phyloP scores from a whole-genome alignment of 2,888 invertebrate genomes.

The Lasioglossum pauxillum region DNA sequence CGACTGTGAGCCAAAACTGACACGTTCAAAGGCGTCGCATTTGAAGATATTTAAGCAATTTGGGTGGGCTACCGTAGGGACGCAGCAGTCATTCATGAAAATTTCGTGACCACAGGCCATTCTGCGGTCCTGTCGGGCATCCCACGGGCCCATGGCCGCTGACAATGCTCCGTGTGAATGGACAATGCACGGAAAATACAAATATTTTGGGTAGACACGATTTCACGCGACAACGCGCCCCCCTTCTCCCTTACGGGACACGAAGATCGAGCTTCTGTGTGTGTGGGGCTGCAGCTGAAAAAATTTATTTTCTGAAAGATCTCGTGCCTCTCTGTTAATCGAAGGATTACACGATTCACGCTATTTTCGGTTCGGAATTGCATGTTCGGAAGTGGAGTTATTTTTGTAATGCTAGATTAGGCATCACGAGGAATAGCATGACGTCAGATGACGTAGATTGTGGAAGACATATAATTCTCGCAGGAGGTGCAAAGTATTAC shows the following conservation, averaged over 20 bases:
- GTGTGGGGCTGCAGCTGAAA: slow-evolving; percentile 52
- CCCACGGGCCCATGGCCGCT: slow-evolving; percentile 46
- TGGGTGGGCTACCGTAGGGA: slow-evolving; percentile 75
- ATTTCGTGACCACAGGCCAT: slow-evolving; percentile 74
- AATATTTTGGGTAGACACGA: slow-evolving; percentile 79
- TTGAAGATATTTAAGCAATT: slow-evolving; percentile 77
- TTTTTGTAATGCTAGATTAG: neutral
- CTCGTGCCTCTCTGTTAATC: slow-evolving; percentile 18
- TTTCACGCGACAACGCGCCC: slow-evolving; percentile 75
- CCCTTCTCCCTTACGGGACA: slow-evolving; percentile 49
- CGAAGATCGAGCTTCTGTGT: slow-evolving; percentile 20
- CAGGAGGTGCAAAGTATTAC: too few species aligned
- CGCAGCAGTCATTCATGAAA: slow-evolving; percentile 66
- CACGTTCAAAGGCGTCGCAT: slow-evolving; percentile 41
- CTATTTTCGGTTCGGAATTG: neutral
- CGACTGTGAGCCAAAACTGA: neutral
- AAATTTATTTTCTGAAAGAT: slow-evolving; percentile 30
- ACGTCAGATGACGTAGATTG: neutral
- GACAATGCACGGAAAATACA: slow-evolving; percentile 74
- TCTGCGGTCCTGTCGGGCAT: slow-evolving; percentile 56
- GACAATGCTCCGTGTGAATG: slow-evolving; percentile 60
- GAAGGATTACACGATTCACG: slow-evolving; percentile 35
- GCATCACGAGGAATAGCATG: neutral
- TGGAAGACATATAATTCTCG: neutral
- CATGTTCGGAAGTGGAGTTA: neutral